Evolutionary conservation across 2,888 invertebrate species (phyloP).

Genomic region (Cotesia congregata): DNA sequence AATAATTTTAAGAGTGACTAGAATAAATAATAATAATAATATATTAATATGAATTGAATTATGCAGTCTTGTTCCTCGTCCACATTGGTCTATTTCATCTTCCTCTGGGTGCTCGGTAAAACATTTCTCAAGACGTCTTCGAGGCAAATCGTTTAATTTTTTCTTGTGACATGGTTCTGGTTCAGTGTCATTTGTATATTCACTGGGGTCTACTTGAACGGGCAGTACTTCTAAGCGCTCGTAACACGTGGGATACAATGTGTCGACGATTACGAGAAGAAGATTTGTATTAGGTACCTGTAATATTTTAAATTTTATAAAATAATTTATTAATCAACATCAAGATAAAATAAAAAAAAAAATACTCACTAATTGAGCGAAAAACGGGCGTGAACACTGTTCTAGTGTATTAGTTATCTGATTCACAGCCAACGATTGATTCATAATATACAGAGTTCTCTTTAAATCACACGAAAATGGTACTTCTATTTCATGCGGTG

Average conservation of each 20-base stretch:
- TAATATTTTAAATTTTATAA: conserved; percentile 9
- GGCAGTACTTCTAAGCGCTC: conserved; percentile 72
- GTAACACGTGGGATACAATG: conserved; percentile 71
- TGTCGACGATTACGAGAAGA: conserved; percentile 81
- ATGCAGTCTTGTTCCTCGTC: conserved; percentile 61
- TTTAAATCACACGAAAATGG: conserved; percentile 81
- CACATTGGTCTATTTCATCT: conserved; percentile 71
- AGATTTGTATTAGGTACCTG: conserved; percentile 82
- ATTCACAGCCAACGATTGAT: conserved; percentile 72
- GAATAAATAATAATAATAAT: conserved; percentile 43
- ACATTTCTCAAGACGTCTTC: conserved; percentile 81
- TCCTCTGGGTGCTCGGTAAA: conserved; percentile 82
- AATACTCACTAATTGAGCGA: conserved; percentile 75
- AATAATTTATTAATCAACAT: conserved; percentile 11
- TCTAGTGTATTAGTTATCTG: conserved; percentile 67
- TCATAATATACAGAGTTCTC: conserved; percentile 79
- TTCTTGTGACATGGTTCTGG: conserved; percentile 83
- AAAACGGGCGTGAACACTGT: conserved; percentile 75
- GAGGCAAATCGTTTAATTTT: conserved; percentile 77
- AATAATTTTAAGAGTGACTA: conserved; percentile 47
- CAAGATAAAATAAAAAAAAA: not conserved
- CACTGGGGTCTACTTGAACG: conserved; percentile 68
- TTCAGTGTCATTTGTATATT: conserved; percentile 67
- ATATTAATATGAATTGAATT: conserved; percentile 42
- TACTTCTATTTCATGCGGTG: conserved; percentile 52